These are phyloP conservation scores for Pelusios castaneus DNA, from an alignment of 2,113 vertebrate species.

Conservation along the genomic window DNA sequence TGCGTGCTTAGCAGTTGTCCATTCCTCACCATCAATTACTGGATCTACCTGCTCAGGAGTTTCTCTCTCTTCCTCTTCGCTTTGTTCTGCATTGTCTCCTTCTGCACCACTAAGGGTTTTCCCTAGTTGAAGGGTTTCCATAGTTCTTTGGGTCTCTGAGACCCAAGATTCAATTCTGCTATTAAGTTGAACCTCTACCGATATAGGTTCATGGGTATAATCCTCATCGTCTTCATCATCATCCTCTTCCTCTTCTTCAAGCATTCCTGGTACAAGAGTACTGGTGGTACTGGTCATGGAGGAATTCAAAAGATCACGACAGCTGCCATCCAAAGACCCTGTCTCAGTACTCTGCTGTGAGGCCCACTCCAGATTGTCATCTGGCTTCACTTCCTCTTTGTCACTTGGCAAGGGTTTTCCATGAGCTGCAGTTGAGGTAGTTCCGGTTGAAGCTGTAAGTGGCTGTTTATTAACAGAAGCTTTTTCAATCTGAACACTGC, in stretches of 20 bases:
- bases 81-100: constrained; percentile 85
- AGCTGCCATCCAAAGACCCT: constrained; percentile 94
- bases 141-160: constrained; percentile 90
- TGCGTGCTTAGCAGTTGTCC: constrained; percentile 65
- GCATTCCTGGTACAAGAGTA: constrained; percentile 96
- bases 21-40: constrained; percentile 68
- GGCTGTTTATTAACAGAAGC: constrained; percentile 60
- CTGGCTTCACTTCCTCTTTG: constrained; percentile 87
- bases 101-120: constrained; percentile 89
- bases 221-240: constrained; percentile 88
- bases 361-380: constrained; percentile 94
- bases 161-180: constrained; percentile 98
- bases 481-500: constrained; percentile 43
- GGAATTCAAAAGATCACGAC: constrained; percentile 91
- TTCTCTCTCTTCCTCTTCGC: constrained; percentile 87
- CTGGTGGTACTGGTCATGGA: constrained; percentile 98
- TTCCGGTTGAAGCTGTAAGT: not conserved
- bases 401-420: constrained; percentile 72
- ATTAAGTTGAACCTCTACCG: constrained; percentile 91
- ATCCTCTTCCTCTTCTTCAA: constrained; percentile 92
- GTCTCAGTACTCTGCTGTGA: constrained; percentile 98
- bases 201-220: constrained; percentile 90
- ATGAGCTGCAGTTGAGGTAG: constrained; percentile 64
- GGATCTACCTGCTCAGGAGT: constrained; percentile 78
- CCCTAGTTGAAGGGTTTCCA: constrained; percentile 95